Evolutionary conservation across 1,140 invertebrate species (phyloP), one percentile per base, ranked within the genome.

Genomic region (Hypsibius dujardini): DNA sequence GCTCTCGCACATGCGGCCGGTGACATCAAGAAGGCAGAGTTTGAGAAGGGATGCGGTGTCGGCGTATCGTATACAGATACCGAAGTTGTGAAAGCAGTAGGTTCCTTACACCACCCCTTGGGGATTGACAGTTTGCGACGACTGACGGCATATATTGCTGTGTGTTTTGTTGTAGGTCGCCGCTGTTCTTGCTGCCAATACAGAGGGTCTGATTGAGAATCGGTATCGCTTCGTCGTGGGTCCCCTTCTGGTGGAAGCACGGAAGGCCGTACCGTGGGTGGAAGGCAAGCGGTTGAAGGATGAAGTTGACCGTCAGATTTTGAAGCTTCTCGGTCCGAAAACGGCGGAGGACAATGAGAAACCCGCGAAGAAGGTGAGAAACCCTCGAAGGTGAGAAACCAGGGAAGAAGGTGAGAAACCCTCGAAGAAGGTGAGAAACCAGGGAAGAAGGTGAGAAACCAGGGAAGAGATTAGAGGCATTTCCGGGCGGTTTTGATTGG

Each of bases 221-320:
- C 72, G 87, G 73, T 96, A 97, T 79, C 84, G 85, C 46, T 95
- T 89, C 77, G 93, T 92, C 80, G 79, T 85, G 71, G 92, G 92
- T 40, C 82, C 71, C 56, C 15, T 74, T 77, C n/a, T 72, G 83
- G 81, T 76, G 74, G 82, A 83, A 74, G 86, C 92, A 0, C 84
- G 90, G 75, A 74, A 76, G 15, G 75, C 74, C 70, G 81, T 96
- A 69, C 88, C 88, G 76, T 98, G 92, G 92, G 94, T 92, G 69
- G 93, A 98, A 85, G 92, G 91, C 1, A 94, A 92, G 82, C 85
- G 85, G 56, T 82, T 97, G 0, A 98, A 97, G 81, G 88, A 85
- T 82, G 94, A 96, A 84, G 87, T 96, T 60, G 92, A 95, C 80
- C 77, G 85, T 70, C 83, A 90, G 83, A 84, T 96, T 70, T 83